phyloP scores from a whole-genome alignment of 2,113 vertebrate genomes.

The Heterotis niloticus region DNA sequence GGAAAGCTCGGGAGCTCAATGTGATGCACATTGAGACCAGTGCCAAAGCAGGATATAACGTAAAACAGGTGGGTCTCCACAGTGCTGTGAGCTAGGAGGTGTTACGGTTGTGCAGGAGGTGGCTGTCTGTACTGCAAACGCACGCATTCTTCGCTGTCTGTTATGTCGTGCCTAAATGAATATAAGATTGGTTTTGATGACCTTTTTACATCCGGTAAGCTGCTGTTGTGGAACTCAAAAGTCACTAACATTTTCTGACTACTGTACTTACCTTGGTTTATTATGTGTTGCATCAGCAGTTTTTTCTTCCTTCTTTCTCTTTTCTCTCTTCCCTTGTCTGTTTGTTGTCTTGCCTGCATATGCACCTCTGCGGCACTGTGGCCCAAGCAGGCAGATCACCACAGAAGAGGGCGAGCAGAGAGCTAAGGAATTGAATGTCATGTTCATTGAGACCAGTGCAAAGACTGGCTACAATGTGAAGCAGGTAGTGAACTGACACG shows the following conservation, averaged over 20 bases:
- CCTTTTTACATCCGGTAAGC: background rate
- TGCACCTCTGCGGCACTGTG: conserved; percentile 38
- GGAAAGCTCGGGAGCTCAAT: conserved; percentile 72
- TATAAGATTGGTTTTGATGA: background rate
- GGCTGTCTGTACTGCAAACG: background rate
- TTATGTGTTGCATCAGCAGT: conserved; percentile 13
- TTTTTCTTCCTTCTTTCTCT: conserved; percentile 30
- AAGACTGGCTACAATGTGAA: conserved; percentile 96
- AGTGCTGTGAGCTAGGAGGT: background rate
- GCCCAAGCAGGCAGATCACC: conserved; percentile 85
- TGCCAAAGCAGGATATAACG: conserved; percentile 72
- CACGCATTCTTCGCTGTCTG: background rate
- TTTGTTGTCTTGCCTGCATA: conserved; percentile 31
- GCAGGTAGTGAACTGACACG: conserved; percentile 73
- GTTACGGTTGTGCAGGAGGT: too few species aligned
- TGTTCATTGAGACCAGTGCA: conserved; percentile 95
- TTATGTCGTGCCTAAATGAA: background rate
- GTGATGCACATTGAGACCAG: conserved; percentile 78
- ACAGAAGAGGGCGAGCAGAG: conserved; percentile 91
- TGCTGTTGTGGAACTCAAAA: background rate
- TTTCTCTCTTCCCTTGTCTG: conserved; percentile 36
- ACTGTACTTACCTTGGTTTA: conserved; percentile 7
- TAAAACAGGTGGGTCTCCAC: conserved; percentile 71
- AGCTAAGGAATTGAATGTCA: conserved; percentile 95
- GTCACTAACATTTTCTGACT: background rate